These are phyloP conservation scores for Melanargia galathea DNA, from an alignment of 2,888 invertebrate species.

Conservation along the genomic window DNA sequence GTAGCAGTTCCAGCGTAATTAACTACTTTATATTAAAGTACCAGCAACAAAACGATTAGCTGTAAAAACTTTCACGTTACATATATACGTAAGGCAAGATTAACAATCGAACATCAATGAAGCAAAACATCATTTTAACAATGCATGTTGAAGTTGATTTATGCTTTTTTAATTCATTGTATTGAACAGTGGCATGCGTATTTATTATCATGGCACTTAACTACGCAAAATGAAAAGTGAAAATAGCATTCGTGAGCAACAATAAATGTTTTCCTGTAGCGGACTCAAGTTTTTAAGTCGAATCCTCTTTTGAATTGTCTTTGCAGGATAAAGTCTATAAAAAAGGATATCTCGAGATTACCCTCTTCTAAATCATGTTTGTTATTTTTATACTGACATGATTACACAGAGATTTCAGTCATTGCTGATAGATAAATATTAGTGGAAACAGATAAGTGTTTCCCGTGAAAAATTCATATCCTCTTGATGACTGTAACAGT, in stretches of 20 bases:
- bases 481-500: constrained; percentile 3
- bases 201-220: background rate
- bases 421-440: background rate
- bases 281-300: background rate
- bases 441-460: background rate
- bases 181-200: constrained; percentile 1
- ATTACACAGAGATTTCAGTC: background rate
- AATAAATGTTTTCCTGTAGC: background rate
- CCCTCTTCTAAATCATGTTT: background rate
- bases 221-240: background rate
- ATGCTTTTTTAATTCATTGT: constrained; percentile 3
- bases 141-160: constrained; percentile 12
- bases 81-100: constrained; percentile 6
- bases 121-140: constrained; percentile 18
- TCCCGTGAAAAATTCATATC: background rate
- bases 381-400: no score
- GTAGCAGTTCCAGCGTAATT: no score
- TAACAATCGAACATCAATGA: constrained; percentile 12
- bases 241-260: background rate
- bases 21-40: background rate
- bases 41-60: background rate
- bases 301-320: no score
- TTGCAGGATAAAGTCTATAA: no score
- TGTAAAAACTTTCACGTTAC: constrained; percentile 9
- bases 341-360: no score